Evolutionary conservation across 2,888 invertebrate species (phyloP).

Genomic region (Morpho deidamia): DNA sequence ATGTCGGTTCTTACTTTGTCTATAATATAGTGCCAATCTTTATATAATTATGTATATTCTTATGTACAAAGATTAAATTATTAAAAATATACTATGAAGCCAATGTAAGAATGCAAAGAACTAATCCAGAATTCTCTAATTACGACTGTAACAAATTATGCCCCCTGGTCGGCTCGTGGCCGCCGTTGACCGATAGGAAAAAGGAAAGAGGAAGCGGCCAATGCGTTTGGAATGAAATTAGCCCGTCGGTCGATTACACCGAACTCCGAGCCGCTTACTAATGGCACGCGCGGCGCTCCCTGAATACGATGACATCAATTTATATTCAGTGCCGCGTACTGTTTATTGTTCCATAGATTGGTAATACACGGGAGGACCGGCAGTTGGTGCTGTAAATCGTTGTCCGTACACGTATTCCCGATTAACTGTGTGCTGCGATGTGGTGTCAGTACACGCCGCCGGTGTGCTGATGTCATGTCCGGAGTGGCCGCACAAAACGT

Average conservation of each 20-base stretch:
- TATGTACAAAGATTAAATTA: too few relatives aligned
- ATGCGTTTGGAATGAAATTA: constrained; percentile 76
- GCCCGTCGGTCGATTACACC: constrained; percentile 75
- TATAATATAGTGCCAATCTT: too few relatives aligned
- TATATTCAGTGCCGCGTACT: constrained; percentile 62
- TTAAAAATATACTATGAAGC: too few relatives aligned
- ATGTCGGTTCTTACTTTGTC: too few relatives aligned
- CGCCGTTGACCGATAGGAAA: constrained; percentile 75
- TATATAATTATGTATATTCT: too few relatives aligned
- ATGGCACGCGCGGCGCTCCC: constrained; percentile 62
- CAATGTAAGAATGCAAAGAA: too few relatives aligned
- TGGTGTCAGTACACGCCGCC: constrained; percentile 62
- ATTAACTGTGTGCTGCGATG: constrained; percentile 64
- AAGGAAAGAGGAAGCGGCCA: constrained; percentile 75
- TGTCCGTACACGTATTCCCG: constrained; percentile 72
- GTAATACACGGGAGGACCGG: constrained; percentile 77
- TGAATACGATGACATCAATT: constrained; percentile 71
- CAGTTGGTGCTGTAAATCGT: constrained; percentile 76
- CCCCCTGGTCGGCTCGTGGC: constrained; percentile 48
- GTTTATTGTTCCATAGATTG: constrained; percentile 77
- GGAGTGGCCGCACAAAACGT: constrained; percentile 69
- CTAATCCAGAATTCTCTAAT: constrained; percentile 16
- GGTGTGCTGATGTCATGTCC: constrained; percentile 72
- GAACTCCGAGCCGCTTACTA: constrained; percentile 64
- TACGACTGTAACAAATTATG: constrained; percentile 28